Base-by-base conservation (phyloP, 2,797 vertebrate genomes). In the Sebastes alutus region DNA sequence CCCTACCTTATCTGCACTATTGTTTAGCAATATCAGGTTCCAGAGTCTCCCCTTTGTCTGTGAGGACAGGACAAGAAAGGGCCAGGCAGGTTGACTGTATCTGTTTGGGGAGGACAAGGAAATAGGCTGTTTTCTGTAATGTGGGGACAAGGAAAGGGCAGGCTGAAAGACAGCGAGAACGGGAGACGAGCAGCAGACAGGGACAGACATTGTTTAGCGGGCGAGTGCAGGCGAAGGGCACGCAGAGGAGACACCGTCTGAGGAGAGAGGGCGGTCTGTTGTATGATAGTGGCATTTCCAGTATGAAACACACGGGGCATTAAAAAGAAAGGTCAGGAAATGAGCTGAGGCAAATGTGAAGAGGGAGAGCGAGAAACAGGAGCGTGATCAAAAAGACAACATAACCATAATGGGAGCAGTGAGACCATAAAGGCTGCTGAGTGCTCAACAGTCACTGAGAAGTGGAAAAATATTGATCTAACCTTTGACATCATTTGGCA, bases 1-100 rank as follows among this genome's bases (percentile, higher is more conserved):
- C 73, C 42, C 49, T 7, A 7, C 35, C 14, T 76, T 68, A 68
- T 88, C 78, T 74, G 12, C 49, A 66, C 67, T 62, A 61, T 77
- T 85, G 74, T 81, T 83, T 38, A 3, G 29, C 27, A 71, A 67
- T 77, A 78, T 86, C 71, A 78, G 14, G 74, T 86, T 87, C 27
- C 52, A 59, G 12, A 46, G 18, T 30, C n/a, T 56, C 14, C 25
- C 20, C 14, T 76, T 84, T 84, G 58, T 88, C 63, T 82, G 29
- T 74, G 42, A 75, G 70, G 33, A 42, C 8, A 77, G 22, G 13
- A 71, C 62, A 52, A 54, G 56, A 65, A 69, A 86, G 52, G 33
- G 55, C 10, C 11, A 75, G 59, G 29, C 23, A 33, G 22, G 18
- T 29, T 33, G 59, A 80, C 32, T n/a, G 52, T 61, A 35, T 72